phyloP scores from a whole-genome alignment of 2,888 invertebrate species.

The Erynnis tages region DNA sequence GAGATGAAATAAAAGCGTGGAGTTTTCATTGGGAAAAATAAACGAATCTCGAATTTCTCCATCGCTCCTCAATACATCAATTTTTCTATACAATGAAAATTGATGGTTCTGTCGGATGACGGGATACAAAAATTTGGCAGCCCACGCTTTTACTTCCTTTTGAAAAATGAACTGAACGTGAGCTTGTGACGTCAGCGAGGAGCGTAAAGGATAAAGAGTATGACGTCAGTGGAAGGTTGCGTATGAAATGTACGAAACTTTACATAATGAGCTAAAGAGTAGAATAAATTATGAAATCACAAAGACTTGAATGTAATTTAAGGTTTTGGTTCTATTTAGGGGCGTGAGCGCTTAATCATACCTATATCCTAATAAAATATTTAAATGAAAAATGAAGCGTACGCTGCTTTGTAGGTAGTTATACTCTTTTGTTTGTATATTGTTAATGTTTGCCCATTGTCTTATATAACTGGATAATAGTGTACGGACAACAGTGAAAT shows the following conservation, averaged over 20 bases:
- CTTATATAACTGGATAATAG: constrained; percentile 9
- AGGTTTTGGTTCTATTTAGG: too few species aligned
- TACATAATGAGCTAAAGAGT: too few species aligned
- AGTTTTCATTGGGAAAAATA: neutral
- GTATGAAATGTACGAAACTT: too few species aligned
- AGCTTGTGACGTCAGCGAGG: constrained; percentile 49
- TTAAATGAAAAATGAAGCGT: too few species aligned
- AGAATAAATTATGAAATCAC: too few species aligned
- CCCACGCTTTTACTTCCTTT: constrained; percentile 26
- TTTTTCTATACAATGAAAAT: constrained; percentile 2
- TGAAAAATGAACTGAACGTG: constrained; percentile 35
- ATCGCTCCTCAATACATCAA: neutral
- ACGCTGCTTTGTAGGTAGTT: too few species aligned
- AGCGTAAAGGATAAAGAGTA: constrained; percentile 26
- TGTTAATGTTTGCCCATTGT: too few species aligned
- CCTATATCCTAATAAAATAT: too few species aligned
- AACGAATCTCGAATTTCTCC: constrained; percentile 2
- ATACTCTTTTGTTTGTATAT: too few species aligned
- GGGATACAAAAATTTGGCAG: constrained; percentile 7
- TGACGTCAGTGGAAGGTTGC: constrained; percentile 30
- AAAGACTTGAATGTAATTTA: too few species aligned
- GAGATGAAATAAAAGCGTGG: neutral
- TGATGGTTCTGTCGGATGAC: neutral
- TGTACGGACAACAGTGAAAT: constrained; percentile 11
- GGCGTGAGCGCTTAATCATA: too few species aligned